Conservation (phyloP, 2,113 vertebrate species). For the Cololabis saira region DNA sequence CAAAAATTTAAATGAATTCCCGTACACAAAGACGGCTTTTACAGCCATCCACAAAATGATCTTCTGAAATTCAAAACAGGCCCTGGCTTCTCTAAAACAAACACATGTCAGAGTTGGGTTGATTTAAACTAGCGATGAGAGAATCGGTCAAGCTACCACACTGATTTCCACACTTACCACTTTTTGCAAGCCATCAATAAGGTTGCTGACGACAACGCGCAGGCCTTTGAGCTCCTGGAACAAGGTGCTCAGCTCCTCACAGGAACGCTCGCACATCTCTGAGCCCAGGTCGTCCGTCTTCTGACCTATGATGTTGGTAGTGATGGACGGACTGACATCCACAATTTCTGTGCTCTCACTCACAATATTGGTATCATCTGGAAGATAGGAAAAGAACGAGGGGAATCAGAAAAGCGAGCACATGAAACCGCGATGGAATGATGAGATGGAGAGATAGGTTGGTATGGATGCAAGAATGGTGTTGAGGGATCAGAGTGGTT, state of each 20-base stretch:
- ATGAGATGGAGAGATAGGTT: conserved; percentile 9
- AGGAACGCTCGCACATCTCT: conserved; percentile 93
- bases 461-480: no score
- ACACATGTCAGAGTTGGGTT: conserved; percentile 13
- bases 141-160: not conserved
- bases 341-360: conserved; percentile 88
- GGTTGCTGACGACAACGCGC: conserved; percentile 88
- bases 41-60: conserved; percentile 26
- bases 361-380: conserved; percentile 89
- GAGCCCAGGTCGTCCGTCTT: conserved; percentile 74
- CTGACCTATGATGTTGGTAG: conserved; percentile 83
- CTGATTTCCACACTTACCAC: conserved; percentile 82
- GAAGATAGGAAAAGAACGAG: conserved; percentile 3
- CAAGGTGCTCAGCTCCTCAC: conserved; percentile 92
- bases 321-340: conserved; percentile 85
- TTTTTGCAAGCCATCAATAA: conserved; percentile 92
- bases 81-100: conserved; percentile 36
- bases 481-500: conserved; percentile 26
- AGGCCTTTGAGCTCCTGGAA: conserved; percentile 93
- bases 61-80: conserved; percentile 7
- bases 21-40: conserved; percentile 13
- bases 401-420: conserved; percentile 11
- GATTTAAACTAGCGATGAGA: conserved; percentile 3
- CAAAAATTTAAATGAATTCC: conserved; percentile 30
- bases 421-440: conserved; percentile 5